Conservation (phyloP, 2,113 vertebrate genomes). For the Panthera uncia region DNA sequence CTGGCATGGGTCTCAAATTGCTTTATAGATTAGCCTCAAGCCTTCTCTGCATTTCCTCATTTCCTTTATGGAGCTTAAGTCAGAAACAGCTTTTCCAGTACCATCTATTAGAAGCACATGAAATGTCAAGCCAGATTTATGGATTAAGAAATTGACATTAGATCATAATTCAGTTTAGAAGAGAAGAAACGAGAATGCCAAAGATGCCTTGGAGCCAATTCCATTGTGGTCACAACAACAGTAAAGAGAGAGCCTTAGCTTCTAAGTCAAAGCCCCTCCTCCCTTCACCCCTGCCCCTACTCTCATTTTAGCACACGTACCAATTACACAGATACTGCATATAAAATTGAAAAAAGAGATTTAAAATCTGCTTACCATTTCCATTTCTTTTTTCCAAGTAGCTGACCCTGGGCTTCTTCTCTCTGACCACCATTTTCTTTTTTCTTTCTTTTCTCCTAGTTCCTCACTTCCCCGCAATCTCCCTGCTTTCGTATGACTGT, state of each 20-base stretch:
- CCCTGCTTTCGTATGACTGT: background rate
- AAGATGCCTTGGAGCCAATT: conserved; percentile 36
- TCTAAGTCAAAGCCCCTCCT: background rate
- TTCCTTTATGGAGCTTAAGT: conserved; percentile 57
- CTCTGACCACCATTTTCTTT: background rate
- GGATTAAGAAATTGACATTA: conserved; percentile 62
- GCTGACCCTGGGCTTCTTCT: background rate
- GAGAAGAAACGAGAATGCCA: conserved; percentile 26
- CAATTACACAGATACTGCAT: background rate
- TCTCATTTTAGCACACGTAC: background rate
- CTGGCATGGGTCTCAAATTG: conserved; percentile 31
- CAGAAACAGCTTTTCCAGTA: conserved; percentile 63
- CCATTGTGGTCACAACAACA: background rate
- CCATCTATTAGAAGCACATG: conserved; percentile 63
- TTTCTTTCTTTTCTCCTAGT: background rate
- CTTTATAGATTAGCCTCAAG: conserved; percentile 62
- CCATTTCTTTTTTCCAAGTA: background rate
- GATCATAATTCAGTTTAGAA: conserved; percentile 62
- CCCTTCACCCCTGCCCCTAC: background rate
- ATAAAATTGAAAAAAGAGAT: background rate
- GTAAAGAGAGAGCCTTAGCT: background rate
- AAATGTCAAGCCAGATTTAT: conserved; percentile 70
- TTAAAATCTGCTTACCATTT: background rate
- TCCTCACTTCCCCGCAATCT: background rate
- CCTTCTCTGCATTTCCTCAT: conserved; percentile 68